A percentile compares a stretch with the other conserved stretches of the same genome.
Evolutionary conservation across 2,888 invertebrate genomes (phyloP).

Genomic region (Tuta absoluta): DNA sequence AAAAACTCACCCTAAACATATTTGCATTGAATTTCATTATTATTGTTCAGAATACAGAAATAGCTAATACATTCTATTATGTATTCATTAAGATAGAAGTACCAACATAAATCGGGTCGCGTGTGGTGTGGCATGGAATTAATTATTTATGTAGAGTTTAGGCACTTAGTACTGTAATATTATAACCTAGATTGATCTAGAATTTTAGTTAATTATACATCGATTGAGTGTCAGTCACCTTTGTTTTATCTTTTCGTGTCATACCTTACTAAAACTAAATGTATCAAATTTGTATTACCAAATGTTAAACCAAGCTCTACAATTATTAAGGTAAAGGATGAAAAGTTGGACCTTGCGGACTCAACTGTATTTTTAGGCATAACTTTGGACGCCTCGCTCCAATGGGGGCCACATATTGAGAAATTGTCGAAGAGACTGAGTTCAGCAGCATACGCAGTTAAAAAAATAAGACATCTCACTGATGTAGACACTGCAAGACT

Average conservation of each 20-base stretch:
- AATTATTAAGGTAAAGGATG: too few relatives aligned
- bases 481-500: too few relatives aligned
- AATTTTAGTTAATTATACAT: conserved; percentile 6
- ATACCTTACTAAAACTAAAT: background rate
- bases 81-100: background rate
- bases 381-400: too few relatives aligned
- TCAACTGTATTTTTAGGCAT: too few relatives aligned
- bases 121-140: background rate
- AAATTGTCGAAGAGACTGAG: too few relatives aligned
- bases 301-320: too few relatives aligned
- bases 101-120: background rate
- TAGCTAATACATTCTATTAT: background rate
- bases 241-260: background rate
- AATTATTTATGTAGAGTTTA: conserved; percentile 18
- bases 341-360: too few relatives aligned
- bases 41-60: background rate
- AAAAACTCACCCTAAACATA: too few relatives aligned
- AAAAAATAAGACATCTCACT: too few relatives aligned
- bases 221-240: conserved; percentile 26
- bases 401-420: too few relatives aligned
- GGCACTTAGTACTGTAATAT: background rate
- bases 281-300: too few relatives aligned
- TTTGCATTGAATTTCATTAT: background rate
- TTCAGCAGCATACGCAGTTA: too few relatives aligned
- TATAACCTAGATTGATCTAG: conserved; percentile 19